Evolutionary conservation across 1,140 invertebrate genomes (phyloP).

Genomic region (Ceratoteleas bidentatus): DNA sequence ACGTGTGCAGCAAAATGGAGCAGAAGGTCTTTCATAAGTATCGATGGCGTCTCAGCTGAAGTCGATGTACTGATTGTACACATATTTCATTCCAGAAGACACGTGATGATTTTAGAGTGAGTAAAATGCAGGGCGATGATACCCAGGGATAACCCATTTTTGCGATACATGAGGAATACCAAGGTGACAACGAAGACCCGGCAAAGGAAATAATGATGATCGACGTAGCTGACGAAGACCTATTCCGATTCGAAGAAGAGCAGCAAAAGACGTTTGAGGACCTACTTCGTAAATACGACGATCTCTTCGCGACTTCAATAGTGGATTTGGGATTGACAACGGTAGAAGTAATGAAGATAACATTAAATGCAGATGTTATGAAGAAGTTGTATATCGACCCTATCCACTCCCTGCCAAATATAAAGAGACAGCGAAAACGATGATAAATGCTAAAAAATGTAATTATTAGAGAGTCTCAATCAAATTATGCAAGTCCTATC

Average conservation of each 20-base stretch:
- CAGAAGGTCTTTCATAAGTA: neutral
- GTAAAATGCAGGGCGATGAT: neutral
- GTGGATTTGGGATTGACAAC: neutral
- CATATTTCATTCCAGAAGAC: constrained; percentile 6
- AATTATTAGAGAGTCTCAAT: constrained; percentile 73
- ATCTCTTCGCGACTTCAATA: constrained; percentile 1
- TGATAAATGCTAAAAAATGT: constrained; percentile 16
- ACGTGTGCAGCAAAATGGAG: neutral
- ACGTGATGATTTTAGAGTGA: neutral
- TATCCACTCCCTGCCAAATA: constrained; percentile 9
- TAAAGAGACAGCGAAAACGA: neutral
- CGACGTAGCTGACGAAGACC: neutral
- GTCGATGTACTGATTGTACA: constrained; percentile 9
- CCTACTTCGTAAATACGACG: neutral
- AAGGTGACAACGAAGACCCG: neutral
- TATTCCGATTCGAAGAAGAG: neutral
- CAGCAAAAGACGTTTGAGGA: neutral
- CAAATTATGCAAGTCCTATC: constrained; percentile 77
- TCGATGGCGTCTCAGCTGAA: constrained; percentile 13
- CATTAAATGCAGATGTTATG: neutral
- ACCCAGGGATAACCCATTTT: neutral
- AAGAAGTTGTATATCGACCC: neutral
- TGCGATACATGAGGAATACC: neutral
- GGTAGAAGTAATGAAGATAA: neutral
- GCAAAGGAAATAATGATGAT: no score